phyloP scores from a whole-genome alignment of 2,888 invertebrate species.

The Choreutis nemorana region DNA sequence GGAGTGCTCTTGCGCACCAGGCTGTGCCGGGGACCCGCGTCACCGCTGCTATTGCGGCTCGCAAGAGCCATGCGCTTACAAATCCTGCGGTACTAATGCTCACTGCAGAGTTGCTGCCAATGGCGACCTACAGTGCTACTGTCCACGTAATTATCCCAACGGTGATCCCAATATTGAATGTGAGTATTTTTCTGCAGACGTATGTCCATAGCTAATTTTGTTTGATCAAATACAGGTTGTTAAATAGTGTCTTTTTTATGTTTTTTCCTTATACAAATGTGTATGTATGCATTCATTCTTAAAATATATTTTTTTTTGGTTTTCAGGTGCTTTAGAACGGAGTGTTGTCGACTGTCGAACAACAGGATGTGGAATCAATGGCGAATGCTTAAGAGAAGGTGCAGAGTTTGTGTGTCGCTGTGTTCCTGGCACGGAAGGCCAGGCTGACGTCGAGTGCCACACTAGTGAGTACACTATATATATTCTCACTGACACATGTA shows the following conservation, averaged over 20 bases:
- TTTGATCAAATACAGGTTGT: too few relatives aligned
- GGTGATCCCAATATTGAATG: constrained; percentile 89
- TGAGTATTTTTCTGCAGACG: too few relatives aligned
- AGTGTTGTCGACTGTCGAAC: constrained; percentile 81
- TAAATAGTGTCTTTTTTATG: neutral
- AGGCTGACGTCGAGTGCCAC: constrained; percentile 76
- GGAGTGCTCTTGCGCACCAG: constrained; percentile 82
- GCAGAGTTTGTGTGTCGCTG: constrained; percentile 85
- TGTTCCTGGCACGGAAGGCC: constrained; percentile 76
- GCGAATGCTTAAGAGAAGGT: constrained; percentile 86
- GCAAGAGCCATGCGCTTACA: constrained; percentile 79
- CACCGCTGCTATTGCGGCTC: constrained; percentile 81
- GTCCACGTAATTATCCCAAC: constrained; percentile 81
- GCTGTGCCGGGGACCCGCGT: constrained; percentile 83
- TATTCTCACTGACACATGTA: constrained; percentile 41
- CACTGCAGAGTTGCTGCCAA: constrained; percentile 75
- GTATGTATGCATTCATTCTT: constrained; percentile 5
- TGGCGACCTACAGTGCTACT: constrained; percentile 82
- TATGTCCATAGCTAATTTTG: too few relatives aligned
- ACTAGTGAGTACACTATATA: constrained; percentile 45
- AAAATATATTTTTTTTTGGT: constrained; percentile 1
- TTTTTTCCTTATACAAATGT: constrained; percentile 2
- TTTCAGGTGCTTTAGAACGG: constrained; percentile 65
- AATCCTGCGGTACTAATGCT: constrained; percentile 84
- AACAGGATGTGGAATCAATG: constrained; percentile 83